phyloP scores from a whole-genome alignment of 1,140 invertebrate genomes.

The Rhynchophorus ferrugineus region DNA sequence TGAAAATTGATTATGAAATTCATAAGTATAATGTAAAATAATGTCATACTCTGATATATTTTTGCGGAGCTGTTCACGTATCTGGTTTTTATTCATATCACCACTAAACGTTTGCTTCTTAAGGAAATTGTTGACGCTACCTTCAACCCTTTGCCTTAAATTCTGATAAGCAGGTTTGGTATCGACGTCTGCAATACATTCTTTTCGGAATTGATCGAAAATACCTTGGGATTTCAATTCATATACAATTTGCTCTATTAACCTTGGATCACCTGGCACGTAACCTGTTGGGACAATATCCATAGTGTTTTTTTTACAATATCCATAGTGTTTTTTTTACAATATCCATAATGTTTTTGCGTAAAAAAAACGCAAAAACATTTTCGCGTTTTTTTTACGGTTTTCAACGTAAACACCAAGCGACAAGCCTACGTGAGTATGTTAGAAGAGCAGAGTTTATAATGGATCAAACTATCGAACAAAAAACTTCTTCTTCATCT shows the following conservation, averaged over 20 bases:
- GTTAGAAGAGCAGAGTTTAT: too few species aligned
- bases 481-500: too few species aligned
- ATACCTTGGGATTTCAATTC: slow-evolving; percentile 82
- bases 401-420: too few species aligned
- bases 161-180: slow-evolving; percentile 95
- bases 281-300: slow-evolving; percentile 32
- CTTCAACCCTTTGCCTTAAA: slow-evolving; percentile 80
- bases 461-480: too few species aligned
- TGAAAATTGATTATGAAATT: slow-evolving; percentile 40
- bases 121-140: slow-evolving; percentile 75
- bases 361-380: too few species aligned
- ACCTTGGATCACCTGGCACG: slow-evolving; percentile 49
- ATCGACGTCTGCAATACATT: slow-evolving; percentile 90
- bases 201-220: slow-evolving; percentile 88
- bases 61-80: slow-evolving; percentile 79
- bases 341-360: too few species aligned
- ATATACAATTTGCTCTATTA: slow-evolving; percentile 71
- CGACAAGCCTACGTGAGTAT: too few species aligned
- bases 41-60: slow-evolving; percentile 81
- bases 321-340: too few species aligned
- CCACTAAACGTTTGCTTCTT: slow-evolving; percentile 75
- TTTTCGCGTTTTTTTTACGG: too few species aligned
- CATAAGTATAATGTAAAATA: background rate
- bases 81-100: slow-evolving; percentile 85
- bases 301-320: too few species aligned